phyloP scores from a whole-genome alignment of 2,888 invertebrate species.

The Eustalomyia histrio region DNA sequence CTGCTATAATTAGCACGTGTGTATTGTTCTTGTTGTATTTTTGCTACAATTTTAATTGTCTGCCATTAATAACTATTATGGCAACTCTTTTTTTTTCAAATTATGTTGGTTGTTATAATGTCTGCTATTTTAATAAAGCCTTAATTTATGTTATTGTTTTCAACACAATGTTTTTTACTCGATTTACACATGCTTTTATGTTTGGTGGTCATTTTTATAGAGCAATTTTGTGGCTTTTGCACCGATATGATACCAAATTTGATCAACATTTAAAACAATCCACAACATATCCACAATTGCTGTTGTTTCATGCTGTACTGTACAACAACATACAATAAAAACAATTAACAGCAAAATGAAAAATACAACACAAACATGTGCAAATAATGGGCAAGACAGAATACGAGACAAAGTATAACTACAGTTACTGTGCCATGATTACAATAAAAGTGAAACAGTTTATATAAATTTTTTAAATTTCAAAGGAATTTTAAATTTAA shows the following conservation, averaged over 20 bases:
- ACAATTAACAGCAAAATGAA: conserved; percentile 38
- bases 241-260: conserved; percentile 53
- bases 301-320: conserved; percentile 16
- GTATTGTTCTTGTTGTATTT: conserved; percentile 45
- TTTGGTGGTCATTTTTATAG: conserved; percentile 65
- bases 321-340: conserved; percentile 15
- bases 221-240: conserved; percentile 65
- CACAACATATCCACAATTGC: conserved; percentile 65
- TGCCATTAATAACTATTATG: conserved; percentile 60
- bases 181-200: conserved; percentile 66
- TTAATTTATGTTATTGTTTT: conserved; percentile 62
- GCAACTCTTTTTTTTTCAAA: conserved; percentile 37
- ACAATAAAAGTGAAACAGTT: too few species aligned
- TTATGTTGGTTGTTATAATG: conserved; percentile 14
- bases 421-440: not conserved
- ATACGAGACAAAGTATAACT: not conserved
- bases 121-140: conserved; percentile 49
- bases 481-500: too few species aligned
- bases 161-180: conserved; percentile 44
- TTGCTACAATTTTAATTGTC: conserved; percentile 60
- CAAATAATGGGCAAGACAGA: conserved; percentile 48
- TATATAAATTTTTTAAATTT: too few species aligned
- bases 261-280: conserved; percentile 59
- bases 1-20: conserved; percentile 59
- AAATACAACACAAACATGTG: conserved; percentile 46